Evolutionary conservation across 23 tunicate species (phyloP), one percentile per base, ranked within the genome.

Genomic region (Diplosoma virens): DNA sequence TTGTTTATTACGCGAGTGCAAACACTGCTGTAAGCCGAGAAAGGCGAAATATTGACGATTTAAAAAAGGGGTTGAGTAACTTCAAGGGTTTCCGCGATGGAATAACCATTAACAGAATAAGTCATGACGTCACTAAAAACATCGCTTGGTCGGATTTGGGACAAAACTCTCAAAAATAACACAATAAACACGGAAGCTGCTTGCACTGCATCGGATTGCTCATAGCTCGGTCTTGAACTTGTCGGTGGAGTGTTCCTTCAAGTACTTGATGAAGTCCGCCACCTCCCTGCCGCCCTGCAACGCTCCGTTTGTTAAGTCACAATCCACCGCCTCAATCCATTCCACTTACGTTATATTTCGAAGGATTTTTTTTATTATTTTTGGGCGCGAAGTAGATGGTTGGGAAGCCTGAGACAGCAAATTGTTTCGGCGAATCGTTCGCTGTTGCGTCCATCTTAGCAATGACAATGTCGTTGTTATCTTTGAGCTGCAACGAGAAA

Each of bases 331-430:
- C 24, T 4, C 24, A 4, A 20, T 55, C 21, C 63, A 61, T 18
- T 7, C 0, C 0, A 69, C 84, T 59, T 59, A 92, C 97, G 47
- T 84, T 70, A 58, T 94, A 94, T 54, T 94, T 94, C 1, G 16
- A 54, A 32, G 99, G 95, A 23, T 83, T 87, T 32, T 67, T 56
- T 77, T 94, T 94, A 58, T 77, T 77, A 52, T 71, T 94, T 47
- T 86, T 87, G 0, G 98, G 98, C 14, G 93, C 98, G 81, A 85
- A 93, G 94, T 86, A 93, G 64, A 94, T 87, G 46, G 99, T 94
- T 20, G 99, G 99, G 91, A 78, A 94, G 0, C 99, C 99, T 1
- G 90, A 83, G 18, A 87, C 99, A 14, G 81, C 82, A 48, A 78
- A 92, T 48, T 92, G 87, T 33, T 66, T 34, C 17, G 97, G 92